Evolutionary conservation across 2,113 vertebrate species (phyloP).

Genomic region (Siniperca chuatsi): DNA sequence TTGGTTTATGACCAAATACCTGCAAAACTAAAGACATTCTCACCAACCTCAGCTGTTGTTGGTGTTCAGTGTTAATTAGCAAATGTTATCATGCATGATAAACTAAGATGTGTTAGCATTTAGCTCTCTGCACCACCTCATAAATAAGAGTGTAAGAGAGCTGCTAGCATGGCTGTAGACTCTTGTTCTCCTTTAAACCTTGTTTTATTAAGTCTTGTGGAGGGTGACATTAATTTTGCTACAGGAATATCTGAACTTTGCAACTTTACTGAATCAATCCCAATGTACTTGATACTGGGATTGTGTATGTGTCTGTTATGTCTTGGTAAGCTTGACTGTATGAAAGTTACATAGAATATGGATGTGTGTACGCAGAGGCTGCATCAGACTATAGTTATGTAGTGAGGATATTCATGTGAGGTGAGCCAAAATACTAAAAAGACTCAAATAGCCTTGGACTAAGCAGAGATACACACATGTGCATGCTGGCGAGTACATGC

Average conservation of each 20-base stretch:
- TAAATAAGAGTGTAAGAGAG: not conserved
- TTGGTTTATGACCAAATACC: not conserved
- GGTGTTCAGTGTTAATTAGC: not conserved
- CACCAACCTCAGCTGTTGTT: too few relatives aligned
- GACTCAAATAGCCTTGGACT: constrained; percentile 53
- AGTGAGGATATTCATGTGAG: constrained; percentile 37
- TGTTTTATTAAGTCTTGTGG: not conserved
- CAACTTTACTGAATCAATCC: not conserved
- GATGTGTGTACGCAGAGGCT: not conserved
- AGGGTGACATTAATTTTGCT: not conserved
- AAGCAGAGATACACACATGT: constrained; percentile 6
- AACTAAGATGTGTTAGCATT: not conserved
- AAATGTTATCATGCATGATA: not conserved
- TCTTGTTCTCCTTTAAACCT: not conserved
- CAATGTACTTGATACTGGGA: not conserved
- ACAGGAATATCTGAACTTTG: not conserved
- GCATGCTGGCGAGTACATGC: not conserved
- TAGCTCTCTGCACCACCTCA: not conserved
- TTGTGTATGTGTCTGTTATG: constrained; percentile 6
- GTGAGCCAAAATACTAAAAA: constrained; percentile 58
- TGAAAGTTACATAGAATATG: not conserved
- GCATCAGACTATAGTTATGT: constrained; percentile 49
- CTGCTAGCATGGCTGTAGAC: not conserved
- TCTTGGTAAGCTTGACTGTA: not conserved
- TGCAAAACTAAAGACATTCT: not conserved